phyloP scores from a whole-genome alignment of 2,113 vertebrate species.

The Psilopsiagon aymara region DNA sequence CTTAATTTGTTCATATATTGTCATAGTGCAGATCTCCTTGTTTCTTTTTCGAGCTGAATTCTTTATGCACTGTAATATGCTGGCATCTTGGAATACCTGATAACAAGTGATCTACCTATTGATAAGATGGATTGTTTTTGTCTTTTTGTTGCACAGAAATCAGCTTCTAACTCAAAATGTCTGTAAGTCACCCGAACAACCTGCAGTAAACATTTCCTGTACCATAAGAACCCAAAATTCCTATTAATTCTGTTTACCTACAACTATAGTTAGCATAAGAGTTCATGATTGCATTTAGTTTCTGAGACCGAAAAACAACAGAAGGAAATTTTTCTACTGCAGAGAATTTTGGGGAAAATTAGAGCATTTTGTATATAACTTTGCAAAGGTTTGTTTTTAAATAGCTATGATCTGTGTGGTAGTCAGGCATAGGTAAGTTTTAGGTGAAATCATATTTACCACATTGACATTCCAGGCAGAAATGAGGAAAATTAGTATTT shows the following conservation, averaged over 20 bases:
- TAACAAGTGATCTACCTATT: background rate
- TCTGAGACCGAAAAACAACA: background rate
- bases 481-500: background rate
- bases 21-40: background rate
- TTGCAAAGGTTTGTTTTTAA: background rate
- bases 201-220: background rate
- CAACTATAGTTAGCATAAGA: background rate
- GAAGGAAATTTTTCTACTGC: background rate
- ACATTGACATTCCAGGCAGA: background rate
- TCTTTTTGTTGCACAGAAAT: background rate
- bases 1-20: background rate
- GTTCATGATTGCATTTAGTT: background rate
- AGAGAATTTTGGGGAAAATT: background rate
- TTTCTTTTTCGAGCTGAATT: background rate
- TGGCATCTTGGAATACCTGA: background rate
- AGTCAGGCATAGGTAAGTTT: background rate
- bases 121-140: background rate
- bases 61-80: background rate
- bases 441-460: background rate
- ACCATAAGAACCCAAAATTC: background rate
- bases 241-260: background rate
- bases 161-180: background rate
- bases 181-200: background rate
- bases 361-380: background rate
- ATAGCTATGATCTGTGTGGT: background rate